Conservation (phyloP, 1,140 invertebrate species). For the Drosophila quadrilineata region DNA sequence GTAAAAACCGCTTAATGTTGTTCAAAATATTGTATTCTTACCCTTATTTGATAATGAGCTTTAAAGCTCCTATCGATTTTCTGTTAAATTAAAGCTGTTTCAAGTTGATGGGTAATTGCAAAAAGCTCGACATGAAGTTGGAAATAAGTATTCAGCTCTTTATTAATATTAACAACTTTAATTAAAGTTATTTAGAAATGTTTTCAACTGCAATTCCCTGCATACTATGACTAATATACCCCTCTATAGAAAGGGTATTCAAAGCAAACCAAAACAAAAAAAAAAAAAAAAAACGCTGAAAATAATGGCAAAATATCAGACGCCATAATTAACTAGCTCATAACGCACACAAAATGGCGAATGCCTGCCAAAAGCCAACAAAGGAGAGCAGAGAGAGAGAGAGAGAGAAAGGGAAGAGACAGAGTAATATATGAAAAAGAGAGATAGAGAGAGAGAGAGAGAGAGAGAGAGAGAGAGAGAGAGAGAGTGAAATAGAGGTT, state of each 20-base stretch:
- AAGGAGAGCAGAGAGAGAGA: not conserved
- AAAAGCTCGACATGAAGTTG: too few species aligned
- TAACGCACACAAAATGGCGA: constrained; percentile 51
- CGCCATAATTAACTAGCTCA: constrained; percentile 77
- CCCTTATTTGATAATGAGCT: too few species aligned
- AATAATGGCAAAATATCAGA: constrained; percentile 70
- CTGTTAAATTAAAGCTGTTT: too few species aligned
- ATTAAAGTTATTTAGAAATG: too few species aligned
- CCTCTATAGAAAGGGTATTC: not conserved
- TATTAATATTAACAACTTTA: not conserved
- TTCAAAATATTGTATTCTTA: too few species aligned
- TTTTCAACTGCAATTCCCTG: too few species aligned
- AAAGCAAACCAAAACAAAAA: constrained; percentile 4
- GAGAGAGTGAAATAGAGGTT: too few species aligned
- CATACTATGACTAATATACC: constrained; percentile 9
- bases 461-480: not conserved
- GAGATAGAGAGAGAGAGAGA: not conserved
- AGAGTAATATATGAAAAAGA: too few species aligned
- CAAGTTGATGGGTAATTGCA: too few species aligned
- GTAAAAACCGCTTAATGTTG: too few species aligned
- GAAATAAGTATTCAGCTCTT: not conserved
- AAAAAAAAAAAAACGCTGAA: constrained; percentile 28
- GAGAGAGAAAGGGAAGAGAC: not conserved
- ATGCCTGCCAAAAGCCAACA: constrained; percentile 21
- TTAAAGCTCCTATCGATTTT: too few species aligned